Percentiles rank a stretch among this genome's conserved stretches.
Evolutionary conservation across 2,113 vertebrate species (phyloP).

Genomic region (Callipepla californica): DNA sequence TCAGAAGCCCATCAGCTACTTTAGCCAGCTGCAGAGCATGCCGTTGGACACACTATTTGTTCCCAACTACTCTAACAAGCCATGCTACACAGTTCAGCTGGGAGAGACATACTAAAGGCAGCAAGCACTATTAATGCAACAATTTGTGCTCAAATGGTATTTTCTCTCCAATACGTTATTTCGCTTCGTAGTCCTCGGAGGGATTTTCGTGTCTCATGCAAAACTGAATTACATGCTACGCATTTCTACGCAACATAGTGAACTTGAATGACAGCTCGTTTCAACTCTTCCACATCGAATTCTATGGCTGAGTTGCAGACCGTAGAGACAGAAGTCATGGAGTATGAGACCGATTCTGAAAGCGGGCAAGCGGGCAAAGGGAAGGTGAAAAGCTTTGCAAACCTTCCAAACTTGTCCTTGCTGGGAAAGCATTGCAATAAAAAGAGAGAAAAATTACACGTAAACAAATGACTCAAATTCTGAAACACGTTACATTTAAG

Average conservation of each 20-base stretch:
- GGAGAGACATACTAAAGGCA: constrained; percentile 36
- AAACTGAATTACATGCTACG: constrained; percentile 70
- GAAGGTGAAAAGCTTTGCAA: constrained; percentile 99
- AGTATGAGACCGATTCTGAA: constrained; percentile 87
- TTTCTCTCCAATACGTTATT: constrained; percentile 26
- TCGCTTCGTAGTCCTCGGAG: not conserved
- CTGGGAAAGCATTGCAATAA: constrained; percentile 99
- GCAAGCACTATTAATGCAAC: constrained; percentile 7
- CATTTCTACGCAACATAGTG: constrained; percentile 45
- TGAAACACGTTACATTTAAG: constrained; percentile 78
- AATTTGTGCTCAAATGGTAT: not conserved
- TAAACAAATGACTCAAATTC: constrained; percentile 86
- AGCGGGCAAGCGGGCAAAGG: constrained; percentile 91
- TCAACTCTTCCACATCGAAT: constrained; percentile 71
- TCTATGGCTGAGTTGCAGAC: constrained; percentile 78
- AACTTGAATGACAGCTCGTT: constrained; percentile 64
- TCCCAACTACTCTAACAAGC: constrained; percentile 39
- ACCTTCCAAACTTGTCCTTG: constrained; percentile 99
- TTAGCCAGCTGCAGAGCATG: constrained; percentile 26
- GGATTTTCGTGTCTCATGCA: constrained; percentile 70
- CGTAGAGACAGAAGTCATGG: constrained; percentile 91
- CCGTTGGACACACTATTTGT: constrained; percentile 11
- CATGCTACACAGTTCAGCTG: not conserved
- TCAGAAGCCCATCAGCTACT: not conserved
- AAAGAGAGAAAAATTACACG: constrained; percentile 97